Evolutionary conservation across 2,113 vertebrate species (phyloP), one percentile per base, ranked within the genome.

Genomic region (Elgaria multicarinata): DNA sequence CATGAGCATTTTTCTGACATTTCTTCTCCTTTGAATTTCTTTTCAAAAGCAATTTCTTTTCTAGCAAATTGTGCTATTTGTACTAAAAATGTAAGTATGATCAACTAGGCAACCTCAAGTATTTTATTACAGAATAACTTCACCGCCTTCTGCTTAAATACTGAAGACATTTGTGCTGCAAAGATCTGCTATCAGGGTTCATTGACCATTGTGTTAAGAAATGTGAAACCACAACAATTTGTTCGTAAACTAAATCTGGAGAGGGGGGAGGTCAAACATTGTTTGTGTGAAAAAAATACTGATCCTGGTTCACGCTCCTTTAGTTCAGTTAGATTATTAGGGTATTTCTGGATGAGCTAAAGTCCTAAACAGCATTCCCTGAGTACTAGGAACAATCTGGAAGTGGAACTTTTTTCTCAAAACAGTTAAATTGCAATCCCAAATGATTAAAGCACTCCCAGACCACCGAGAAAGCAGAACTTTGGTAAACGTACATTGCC

Each of bases 101-200:
- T 18, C 72, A 36, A 74, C 14, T 22, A 84, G 79, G 28, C 69
- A 91, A 78, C 44, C 28, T 53, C 76, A 87, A 79, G 69, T 55
- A 88, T 4, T 89, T 94, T 85, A 90, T 46, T 20, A 83, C 36
- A 77, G 88, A 91, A 91, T 26, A 79, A 8, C 66, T 72, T 1
- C 7, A 88, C 82, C 2, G 78, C 58, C 91, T 89, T 76, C 83
- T 0, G 1, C 87, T 91, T 82, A 1, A 0, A 67, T 77, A 18
- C 44, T 90, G 64, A 67, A 58, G 86, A 89, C 85, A 2, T 4
- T 72, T 62, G 18, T 86, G 13, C 53, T 89, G 3, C 84, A 69
- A 74, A 64, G 26, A 86, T 36, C 86, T 80, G 67, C 16, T 87
- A 85, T 62, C 22, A 50, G 90, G 14, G 42, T 53, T 33, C 16